Conservation (phyloP, 2,888 invertebrate genomes). For the Aricia artaxerxes region DNA sequence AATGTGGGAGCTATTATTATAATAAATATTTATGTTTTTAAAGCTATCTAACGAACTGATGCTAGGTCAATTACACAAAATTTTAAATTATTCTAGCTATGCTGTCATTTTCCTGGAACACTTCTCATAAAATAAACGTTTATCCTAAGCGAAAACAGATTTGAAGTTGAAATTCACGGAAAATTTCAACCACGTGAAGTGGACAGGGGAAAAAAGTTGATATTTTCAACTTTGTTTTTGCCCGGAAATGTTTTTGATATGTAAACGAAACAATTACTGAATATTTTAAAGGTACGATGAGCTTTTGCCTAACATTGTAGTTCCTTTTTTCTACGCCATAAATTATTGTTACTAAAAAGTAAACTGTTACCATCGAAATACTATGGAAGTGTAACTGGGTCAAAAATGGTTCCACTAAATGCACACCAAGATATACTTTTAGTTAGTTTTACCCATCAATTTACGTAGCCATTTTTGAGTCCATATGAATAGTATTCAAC, state of each 20-base stretch:
- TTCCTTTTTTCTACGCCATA: not conserved
- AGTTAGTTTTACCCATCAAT: too few species aligned
- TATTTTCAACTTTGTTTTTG: not conserved
- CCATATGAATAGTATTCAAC: too few species aligned
- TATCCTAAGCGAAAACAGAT: not conserved
- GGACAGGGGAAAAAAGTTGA: constrained; percentile 4
- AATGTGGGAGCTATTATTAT: too few species aligned
- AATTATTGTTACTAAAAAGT: not conserved
- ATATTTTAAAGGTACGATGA: not conserved
- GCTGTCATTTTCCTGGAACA: not conserved
- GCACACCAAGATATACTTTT: too few species aligned
- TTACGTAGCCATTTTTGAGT: too few species aligned
- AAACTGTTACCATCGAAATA: too few species aligned
- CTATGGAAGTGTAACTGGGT: too few species aligned
- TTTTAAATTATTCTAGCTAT: not conserved
- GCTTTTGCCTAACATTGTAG: not conserved
- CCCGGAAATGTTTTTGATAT: not conserved
- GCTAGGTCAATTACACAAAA: too few species aligned
- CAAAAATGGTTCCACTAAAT: too few species aligned
- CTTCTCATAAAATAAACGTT: not conserved
- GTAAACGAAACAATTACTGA: constrained; percentile 10
- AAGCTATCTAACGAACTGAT: too few species aligned
- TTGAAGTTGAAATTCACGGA: not conserved
- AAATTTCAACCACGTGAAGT: not conserved
- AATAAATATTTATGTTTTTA: too few species aligned